Percentiles rank a stretch among this genome's conserved stretches.
phyloP scores from a whole-genome alignment of 2,113 vertebrate genomes.

The Hepsetus odoe region DNA sequence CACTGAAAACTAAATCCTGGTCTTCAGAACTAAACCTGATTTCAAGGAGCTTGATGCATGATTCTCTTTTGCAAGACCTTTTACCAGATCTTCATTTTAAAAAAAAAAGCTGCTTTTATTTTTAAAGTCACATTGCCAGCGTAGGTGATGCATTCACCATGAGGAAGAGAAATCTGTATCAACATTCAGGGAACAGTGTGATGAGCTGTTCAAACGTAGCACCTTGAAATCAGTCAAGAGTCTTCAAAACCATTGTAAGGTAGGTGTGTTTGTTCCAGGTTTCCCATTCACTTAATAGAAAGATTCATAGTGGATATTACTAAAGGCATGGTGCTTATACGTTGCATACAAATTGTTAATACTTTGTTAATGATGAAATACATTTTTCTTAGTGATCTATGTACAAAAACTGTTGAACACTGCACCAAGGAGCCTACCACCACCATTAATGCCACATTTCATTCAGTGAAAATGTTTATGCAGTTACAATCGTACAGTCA shows the following conservation, averaged over 20 bases:
- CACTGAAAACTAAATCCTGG: conserved; percentile 53
- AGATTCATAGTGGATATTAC: conserved; percentile 66
- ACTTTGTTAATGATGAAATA: conserved; percentile 77
- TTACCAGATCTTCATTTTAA: too few species aligned
- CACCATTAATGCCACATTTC: conserved; percentile 22
- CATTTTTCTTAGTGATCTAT: conserved; percentile 67
- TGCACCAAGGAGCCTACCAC: conserved; percentile 39
- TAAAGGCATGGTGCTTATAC: conserved; percentile 68
- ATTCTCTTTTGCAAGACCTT: background rate
- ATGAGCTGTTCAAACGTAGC: conserved; percentile 12
- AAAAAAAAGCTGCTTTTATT: conserved; percentile 41
- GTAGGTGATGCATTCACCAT: background rate
- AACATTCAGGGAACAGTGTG: background rate
- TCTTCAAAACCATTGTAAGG: too few species aligned
- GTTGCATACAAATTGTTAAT: conserved; percentile 76
- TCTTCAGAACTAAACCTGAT: conserved; percentile 58
- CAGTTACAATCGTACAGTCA: conserved; percentile 19
- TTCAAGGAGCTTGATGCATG: conserved; percentile 10
- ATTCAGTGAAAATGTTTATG: background rate
- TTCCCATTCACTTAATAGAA: conserved; percentile 70
- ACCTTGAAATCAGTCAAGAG: conserved; percentile 65
- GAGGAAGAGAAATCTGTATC: background rate
- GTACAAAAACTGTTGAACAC: conserved; percentile 62
- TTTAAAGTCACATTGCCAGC: background rate
- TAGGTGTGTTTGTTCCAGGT: conserved; percentile 68